These are phyloP conservation scores for Neoseiulus cucumeris DNA, from an alignment of 1,140 invertebrate genomes.

Conservation along the genomic window DNA sequence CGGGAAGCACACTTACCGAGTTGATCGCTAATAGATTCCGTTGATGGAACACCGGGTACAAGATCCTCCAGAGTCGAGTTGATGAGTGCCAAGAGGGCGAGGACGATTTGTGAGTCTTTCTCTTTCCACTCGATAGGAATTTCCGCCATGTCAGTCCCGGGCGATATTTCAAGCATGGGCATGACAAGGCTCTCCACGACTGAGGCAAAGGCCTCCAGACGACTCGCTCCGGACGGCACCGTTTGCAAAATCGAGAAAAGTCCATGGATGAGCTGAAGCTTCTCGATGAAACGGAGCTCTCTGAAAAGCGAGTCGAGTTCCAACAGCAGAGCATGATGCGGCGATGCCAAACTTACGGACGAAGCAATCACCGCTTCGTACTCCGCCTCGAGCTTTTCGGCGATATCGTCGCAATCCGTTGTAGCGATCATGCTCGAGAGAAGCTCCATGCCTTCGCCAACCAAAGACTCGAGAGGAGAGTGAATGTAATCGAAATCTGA, in stretches of 20 bases:
- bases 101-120: neutral
- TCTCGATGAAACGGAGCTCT: constrained; percentile 4
- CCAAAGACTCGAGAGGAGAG: neutral
- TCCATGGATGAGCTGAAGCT: neutral
- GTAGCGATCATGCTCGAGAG: constrained; percentile 4
- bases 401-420: neutral
- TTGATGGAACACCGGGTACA: too few species aligned
- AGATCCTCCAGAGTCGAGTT: too few species aligned
- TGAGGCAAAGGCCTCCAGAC: neutral
- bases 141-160: neutral
- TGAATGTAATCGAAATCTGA: neutral
- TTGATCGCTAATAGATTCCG: too few species aligned
- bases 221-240: neutral
- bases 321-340: neutral
- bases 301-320: neutral
- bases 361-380: neutral
- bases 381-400: neutral
- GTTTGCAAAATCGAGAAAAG: neutral
- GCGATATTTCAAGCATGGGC: neutral
- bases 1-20: too few species aligned
- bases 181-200: neutral
- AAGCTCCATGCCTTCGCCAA: constrained; percentile 3
- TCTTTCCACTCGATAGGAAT: neutral
- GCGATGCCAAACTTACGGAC: neutral
- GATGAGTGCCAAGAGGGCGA: neutral